These are phyloP conservation scores for Coenonympha arcania DNA, from an alignment of 2,888 invertebrate species.

Conservation along the genomic window DNA sequence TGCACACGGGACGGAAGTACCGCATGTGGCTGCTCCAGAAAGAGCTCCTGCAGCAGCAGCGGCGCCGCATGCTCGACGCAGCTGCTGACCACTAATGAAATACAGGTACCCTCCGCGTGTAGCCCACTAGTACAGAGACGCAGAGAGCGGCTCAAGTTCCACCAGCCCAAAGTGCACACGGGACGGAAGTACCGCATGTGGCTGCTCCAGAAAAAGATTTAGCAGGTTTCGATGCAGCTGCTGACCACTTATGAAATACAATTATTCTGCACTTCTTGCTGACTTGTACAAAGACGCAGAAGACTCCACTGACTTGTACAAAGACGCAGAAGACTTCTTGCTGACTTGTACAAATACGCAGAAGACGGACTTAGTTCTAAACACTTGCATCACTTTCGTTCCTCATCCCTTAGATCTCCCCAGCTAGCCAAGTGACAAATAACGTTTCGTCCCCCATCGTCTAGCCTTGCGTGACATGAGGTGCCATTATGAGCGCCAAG, in stretches of 20 bases:
- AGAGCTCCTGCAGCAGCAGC: constrained; percentile 75
- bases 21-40: constrained; percentile 76
- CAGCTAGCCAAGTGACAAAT: too few relatives aligned
- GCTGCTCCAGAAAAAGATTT: constrained; percentile 76
- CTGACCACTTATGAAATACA: constrained; percentile 80
- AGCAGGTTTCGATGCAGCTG: constrained; percentile 74
- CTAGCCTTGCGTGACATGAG: too few relatives aligned
- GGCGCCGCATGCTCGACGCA: constrained; percentile 71
- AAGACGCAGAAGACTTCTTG: too few relatives aligned
- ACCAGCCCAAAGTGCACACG: constrained; percentile 90
- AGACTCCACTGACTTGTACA: too few relatives aligned
- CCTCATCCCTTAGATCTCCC: too few relatives aligned
- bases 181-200: constrained; percentile 79
- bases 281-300: too few relatives aligned
- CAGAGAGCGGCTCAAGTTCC: constrained; percentile 85
- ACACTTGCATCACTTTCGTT: too few relatives aligned
- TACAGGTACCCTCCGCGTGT: constrained; percentile 68
- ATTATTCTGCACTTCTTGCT: too few relatives aligned
- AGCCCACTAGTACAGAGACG: constrained; percentile 73
- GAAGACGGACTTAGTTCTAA: too few relatives aligned
- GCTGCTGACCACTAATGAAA: constrained; percentile 79
- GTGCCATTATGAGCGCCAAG: too few relatives aligned
- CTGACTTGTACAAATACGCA: too few relatives aligned
- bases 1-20: constrained; percentile 84
- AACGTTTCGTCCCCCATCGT: too few relatives aligned